Evolutionary conservation across 1,140 invertebrate species (phyloP).

Genomic region (Aphaenogaster rudis): DNA sequence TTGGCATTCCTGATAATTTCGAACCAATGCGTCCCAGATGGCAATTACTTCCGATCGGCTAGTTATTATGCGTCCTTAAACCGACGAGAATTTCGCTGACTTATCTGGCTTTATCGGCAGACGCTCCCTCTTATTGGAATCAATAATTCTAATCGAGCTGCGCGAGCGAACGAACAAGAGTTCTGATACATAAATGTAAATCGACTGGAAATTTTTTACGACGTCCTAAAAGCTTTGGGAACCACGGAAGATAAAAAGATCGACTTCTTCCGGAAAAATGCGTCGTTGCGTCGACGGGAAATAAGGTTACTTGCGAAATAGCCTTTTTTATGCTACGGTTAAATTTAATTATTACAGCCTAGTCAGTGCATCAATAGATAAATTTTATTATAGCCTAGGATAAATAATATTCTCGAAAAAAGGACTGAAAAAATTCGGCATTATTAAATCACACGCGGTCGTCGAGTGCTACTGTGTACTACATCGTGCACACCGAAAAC

Average conservation of each 20-base stretch:
- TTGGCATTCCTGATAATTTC: slow-evolving; percentile 27
- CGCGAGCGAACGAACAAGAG: neutral
- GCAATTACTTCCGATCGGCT: slow-evolving; percentile 41
- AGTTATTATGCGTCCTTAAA: slow-evolving; percentile 49
- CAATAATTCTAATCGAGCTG: slow-evolving; percentile 57
- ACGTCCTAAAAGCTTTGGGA: neutral
- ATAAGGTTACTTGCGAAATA: neutral
- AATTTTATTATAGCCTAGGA: too few species aligned
- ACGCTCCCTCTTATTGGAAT: slow-evolving; percentile 42
- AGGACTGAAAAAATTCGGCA: neutral
- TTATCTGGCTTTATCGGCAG: slow-evolving; percentile 53
- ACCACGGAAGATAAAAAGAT: slow-evolving; percentile 24
- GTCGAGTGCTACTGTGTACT: neutral
- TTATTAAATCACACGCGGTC: neutral
- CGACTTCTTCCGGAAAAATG: slow-evolving; percentile 2
- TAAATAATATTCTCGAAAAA: neutral
- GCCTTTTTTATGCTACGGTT: neutral
- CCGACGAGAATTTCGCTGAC: slow-evolving; percentile 26
- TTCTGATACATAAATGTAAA: slow-evolving; percentile 53
- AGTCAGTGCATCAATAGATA: neutral
- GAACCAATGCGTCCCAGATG: slow-evolving; percentile 27
- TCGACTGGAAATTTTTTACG: slow-evolving; percentile 48
- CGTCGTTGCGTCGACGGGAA: neutral
- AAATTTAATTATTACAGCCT: neutral
- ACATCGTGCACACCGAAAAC: neutral